Percentiles rank a stretch among this genome's conserved stretches.
Conservation (phyloP, 2,888 invertebrate genomes). For the Chironomus tentans region DNA sequence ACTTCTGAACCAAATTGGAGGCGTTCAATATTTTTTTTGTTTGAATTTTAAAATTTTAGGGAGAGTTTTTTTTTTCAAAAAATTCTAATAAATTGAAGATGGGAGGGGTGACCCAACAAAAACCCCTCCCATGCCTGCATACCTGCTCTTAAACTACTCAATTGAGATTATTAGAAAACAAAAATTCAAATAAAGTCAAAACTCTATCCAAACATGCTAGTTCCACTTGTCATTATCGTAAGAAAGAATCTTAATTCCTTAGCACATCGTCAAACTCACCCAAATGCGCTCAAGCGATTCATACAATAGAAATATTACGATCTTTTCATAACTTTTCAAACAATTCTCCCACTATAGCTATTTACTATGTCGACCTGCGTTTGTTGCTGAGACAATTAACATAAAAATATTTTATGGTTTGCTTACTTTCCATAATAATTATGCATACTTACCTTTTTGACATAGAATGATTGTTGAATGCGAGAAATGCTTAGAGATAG, state of each 20-base stretch:
- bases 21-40: too few relatives aligned
- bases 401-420: slow-evolving; percentile 26
- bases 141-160: too few relatives aligned
- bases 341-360: not conserved
- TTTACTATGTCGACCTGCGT: not conserved
- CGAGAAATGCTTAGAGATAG: not conserved
- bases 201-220: too few relatives aligned
- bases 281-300: not conserved
- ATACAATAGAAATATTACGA: not conserved
- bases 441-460: slow-evolving; percentile 22
- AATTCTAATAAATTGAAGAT: too few relatives aligned
- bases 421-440: slow-evolving; percentile 22
- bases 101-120: too few relatives aligned
- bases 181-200: too few relatives aligned
- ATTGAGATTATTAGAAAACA: too few relatives aligned
- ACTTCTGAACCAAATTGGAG: too few relatives aligned
- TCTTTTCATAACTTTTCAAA: not conserved
- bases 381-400: slow-evolving; percentile 13
- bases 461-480: slow-evolving; percentile 18
- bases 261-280: not conserved
- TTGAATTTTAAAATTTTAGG: too few relatives aligned
- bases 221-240: too few relatives aligned
- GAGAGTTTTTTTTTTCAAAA: too few relatives aligned
- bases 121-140: too few relatives aligned
- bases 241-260: not conserved